Percentiles rank a stretch among this genome's conserved stretches.
Evolutionary conservation across 2,888 invertebrate genomes (phyloP).

Genomic region (Tuberolachnus salignus): DNA sequence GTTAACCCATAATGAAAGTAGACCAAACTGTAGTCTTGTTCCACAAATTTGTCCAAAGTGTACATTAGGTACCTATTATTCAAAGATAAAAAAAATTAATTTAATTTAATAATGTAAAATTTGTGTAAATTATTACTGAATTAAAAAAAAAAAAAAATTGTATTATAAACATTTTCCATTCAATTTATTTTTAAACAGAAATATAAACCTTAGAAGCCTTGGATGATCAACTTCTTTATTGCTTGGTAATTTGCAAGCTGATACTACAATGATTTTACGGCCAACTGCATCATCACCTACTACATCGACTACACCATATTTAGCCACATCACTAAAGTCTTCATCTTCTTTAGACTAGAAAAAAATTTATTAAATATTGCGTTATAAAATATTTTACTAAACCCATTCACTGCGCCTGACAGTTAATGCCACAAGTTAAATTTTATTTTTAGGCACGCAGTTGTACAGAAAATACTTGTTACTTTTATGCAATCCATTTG

Average conservation of each 20-base stretch:
- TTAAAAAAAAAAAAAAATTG: background rate
- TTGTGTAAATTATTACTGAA: background rate
- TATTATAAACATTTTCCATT: background rate
- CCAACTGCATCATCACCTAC: conserved; percentile 84
- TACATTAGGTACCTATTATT: conserved; percentile 83
- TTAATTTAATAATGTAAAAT: background rate
- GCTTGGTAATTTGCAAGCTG: conserved; percentile 86
- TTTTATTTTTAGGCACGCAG: no score
- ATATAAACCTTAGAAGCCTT: conserved; percentile 71
- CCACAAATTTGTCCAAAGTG: conserved; percentile 95
- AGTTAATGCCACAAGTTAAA: no score
- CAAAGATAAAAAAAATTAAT: background rate
- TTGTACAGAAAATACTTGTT: no score
- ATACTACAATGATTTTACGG: conserved; percentile 93
- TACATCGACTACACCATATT: conserved; percentile 81
- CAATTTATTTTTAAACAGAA: conserved; percentile 6
- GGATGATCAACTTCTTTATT: conserved; percentile 79
- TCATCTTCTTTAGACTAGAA: conserved; percentile 64
- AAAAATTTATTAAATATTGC: background rate
- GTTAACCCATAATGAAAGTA: conserved; percentile 97
- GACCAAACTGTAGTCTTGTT: conserved; percentile 96
- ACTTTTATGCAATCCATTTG: no score
- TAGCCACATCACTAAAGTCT: conserved; percentile 74
- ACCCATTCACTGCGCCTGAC: no score
- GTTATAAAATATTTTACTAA: background rate